phyloP scores from a whole-genome alignment of 1,140 invertebrate genomes.

The Apolygus lucorum region DNA sequence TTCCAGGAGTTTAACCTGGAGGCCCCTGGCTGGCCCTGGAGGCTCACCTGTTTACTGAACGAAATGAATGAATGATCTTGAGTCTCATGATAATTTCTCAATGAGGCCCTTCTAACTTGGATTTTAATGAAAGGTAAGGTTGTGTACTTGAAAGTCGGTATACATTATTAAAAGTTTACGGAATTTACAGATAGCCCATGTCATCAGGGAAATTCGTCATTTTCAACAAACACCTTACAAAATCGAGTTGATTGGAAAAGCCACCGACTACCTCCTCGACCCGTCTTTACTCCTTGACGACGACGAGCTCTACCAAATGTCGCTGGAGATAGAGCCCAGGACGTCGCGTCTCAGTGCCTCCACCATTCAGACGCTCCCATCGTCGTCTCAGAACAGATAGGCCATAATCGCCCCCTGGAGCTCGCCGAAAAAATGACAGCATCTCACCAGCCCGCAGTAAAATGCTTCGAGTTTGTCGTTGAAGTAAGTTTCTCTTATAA shows the following conservation, averaged over 20 bases:
- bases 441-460: background rate
- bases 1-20: too few species aligned
- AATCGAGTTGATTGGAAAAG: constrained; percentile 74
- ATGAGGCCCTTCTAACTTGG: too few species aligned
- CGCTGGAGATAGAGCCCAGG: constrained; percentile 75
- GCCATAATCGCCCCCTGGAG: background rate
- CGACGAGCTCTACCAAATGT: constrained; percentile 74
- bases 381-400: constrained; percentile 3
- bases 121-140: too few species aligned
- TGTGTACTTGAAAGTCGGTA: too few species aligned
- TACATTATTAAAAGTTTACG: too few species aligned
- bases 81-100: too few species aligned
- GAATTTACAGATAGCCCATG: constrained; percentile 81
- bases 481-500: background rate
- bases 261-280: constrained; percentile 74
- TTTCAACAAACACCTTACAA: constrained; percentile 90
- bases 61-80: too few species aligned
- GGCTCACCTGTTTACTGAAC: too few species aligned
- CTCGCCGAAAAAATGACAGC: background rate
- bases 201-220: constrained; percentile 83
- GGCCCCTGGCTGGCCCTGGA: too few species aligned
- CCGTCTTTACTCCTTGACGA: constrained; percentile 63
- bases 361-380: constrained; percentile 29
- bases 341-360: constrained; percentile 48
- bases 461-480: too few species aligned